Conservation (phyloP, 2,888 invertebrate species). For the Automeris io region DNA sequence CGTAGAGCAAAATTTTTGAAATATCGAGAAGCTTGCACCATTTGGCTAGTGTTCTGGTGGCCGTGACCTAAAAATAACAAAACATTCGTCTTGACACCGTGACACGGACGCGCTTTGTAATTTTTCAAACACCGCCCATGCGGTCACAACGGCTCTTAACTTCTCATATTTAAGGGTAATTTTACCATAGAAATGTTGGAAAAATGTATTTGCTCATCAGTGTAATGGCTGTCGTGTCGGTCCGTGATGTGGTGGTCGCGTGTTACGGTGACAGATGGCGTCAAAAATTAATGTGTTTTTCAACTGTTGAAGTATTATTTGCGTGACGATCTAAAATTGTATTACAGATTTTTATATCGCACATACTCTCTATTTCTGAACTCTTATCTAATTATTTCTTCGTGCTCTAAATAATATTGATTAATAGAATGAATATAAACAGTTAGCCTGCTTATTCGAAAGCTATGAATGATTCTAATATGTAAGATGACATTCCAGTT, state of each 20-base stretch:
- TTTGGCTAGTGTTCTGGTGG: slow-evolving; percentile 16
- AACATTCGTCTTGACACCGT: slow-evolving; percentile 56
- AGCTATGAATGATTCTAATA: no score
- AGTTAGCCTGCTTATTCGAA: no score
- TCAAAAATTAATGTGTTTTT: slow-evolving; percentile 16
- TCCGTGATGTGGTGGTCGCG: slow-evolving; percentile 13
- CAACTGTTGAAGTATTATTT: slow-evolving; percentile 9
- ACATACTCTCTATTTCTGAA: no score
- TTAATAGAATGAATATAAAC: no score
- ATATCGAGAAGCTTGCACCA: not conserved
- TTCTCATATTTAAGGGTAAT: not conserved
- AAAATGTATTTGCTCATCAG: not conserved
- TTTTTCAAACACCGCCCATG: not conserved
- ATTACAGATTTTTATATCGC: slow-evolving; percentile 6
- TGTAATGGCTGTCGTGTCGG: slow-evolving; percentile 4
- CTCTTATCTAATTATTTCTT: no score
- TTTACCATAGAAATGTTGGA: not conserved
- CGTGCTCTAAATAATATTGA: no score
- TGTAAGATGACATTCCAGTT: no score
- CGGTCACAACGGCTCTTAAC: not conserved
- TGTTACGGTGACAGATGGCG: slow-evolving; percentile 15
- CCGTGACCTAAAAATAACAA: slow-evolving; percentile 69
- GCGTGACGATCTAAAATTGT: not conserved
- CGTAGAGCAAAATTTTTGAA: no score
- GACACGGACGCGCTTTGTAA: slow-evolving; percentile 28